These are phyloP conservation scores for Pyrrhosoma nymphula DNA, from an alignment of 2,888 invertebrate genomes.

Conservation along the genomic window DNA sequence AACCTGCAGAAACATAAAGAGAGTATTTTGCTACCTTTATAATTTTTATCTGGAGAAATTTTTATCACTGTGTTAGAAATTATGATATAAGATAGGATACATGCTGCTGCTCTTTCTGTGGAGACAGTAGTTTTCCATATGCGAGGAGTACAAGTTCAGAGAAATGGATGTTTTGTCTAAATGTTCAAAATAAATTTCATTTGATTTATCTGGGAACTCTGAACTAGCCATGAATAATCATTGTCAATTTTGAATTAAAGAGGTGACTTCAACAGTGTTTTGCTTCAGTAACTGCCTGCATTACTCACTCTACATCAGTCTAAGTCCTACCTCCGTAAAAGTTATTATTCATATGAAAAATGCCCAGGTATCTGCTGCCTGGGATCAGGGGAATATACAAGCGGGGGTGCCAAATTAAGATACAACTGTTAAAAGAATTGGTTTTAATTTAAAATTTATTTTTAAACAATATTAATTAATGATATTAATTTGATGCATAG, in stretches of 20 bases:
- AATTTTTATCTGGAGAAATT: not conserved
- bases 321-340: not conserved
- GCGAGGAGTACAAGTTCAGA: not conserved
- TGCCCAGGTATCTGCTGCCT: not conserved
- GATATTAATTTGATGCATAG: no score
- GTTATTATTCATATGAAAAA: not conserved
- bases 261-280: not conserved
- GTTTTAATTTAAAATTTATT: no score
- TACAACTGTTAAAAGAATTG: no score
- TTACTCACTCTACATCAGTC: not conserved
- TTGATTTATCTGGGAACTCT: not conserved
- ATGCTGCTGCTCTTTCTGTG: not conserved
- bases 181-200: not conserved
- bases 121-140: not conserved
- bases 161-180: not conserved
- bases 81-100: not conserved
- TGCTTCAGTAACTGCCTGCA: not conserved
- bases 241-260: not conserved
- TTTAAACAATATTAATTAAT: no score
- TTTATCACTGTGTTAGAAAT: not conserved
- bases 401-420: no score
- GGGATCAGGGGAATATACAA: no score
- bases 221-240: not conserved
- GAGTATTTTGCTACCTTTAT: not conserved
- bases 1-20: not conserved